Conservation (phyloP, 2,888 invertebrate species). For the Cactoblastis cactorum region DNA sequence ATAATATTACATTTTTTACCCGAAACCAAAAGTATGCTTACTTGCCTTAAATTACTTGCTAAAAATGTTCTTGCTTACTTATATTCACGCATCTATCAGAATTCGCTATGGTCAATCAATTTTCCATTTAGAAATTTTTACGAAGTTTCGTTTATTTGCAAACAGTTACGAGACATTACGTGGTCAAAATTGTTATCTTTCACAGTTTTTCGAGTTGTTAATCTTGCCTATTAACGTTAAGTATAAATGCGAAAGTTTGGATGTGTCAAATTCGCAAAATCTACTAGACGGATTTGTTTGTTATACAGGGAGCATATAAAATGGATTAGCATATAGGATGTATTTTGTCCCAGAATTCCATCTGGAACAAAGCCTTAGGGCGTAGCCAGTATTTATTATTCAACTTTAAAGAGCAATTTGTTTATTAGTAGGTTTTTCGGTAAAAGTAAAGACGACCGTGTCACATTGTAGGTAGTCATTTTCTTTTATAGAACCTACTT, state of each 20-base stretch:
- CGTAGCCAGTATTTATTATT: no score
- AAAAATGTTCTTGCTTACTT: no score
- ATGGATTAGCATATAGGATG: no score
- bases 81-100: background rate
- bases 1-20: background rate
- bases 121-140: constrained; percentile 5
- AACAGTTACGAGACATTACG: constrained; percentile 1
- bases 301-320: no score
- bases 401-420: background rate
- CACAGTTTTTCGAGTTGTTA: background rate
- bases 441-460: background rate
- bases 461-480: background rate
- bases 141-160: constrained; percentile 1
- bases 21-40: background rate
- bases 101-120: background rate
- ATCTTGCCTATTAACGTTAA: no score
- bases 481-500: background rate
- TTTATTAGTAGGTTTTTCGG: background rate
- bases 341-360: no score
- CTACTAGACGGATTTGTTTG: no score
- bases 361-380: no score
- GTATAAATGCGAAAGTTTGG: background rate
- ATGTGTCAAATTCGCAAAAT: no score
- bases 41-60: no score
- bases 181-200: background rate